Conservation (phyloP, 2,888 invertebrate species). For the Perdita meconis region DNA sequence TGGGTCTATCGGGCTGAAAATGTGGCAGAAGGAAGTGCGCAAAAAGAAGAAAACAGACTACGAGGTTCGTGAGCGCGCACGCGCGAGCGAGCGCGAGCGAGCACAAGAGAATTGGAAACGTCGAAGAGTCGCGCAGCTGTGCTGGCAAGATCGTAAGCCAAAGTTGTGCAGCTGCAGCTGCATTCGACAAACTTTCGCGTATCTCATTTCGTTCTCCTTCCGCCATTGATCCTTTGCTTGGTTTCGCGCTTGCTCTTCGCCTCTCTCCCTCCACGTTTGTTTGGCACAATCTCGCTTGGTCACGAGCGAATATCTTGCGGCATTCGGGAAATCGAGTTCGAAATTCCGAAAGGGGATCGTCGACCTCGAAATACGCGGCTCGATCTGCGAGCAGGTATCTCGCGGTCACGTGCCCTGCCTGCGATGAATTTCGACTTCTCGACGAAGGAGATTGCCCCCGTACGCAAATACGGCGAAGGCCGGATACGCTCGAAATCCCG, state of each 20-base stretch:
- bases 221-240: slow-evolving; percentile 35
- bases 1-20: slow-evolving; percentile 63
- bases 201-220: slow-evolving; percentile 63
- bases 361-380: slow-evolving; percentile 21
- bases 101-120: slow-evolving; percentile 60
- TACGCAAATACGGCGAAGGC: slow-evolving; percentile 23
- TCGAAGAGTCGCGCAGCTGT: slow-evolving; percentile 50
- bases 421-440: slow-evolving; percentile 41
- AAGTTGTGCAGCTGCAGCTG: slow-evolving; percentile 62
- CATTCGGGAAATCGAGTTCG: slow-evolving; percentile 5
- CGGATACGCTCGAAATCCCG: slow-evolving; percentile 18
- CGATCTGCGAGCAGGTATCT: slow-evolving; percentile 5
- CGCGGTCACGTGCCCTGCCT: slow-evolving; percentile 19
- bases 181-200: slow-evolving; percentile 67
- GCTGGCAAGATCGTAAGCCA: slow-evolving; percentile 24
- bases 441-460: slow-evolving; percentile 1
- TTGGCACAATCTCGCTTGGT: slow-evolving; percentile 52
- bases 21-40: slow-evolving; percentile 7
- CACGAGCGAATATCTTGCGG: slow-evolving; percentile 41
- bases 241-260: background rate
- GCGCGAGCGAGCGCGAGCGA: too few species aligned
- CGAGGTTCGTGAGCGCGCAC: too few species aligned
- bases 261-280: slow-evolving; percentile 19
- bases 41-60: too few species aligned
- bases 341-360: slow-evolving; percentile 30